These are phyloP conservation scores for Aplocera efformata DNA, from an alignment of 2,888 invertebrate species.

Conservation along the genomic window DNA sequence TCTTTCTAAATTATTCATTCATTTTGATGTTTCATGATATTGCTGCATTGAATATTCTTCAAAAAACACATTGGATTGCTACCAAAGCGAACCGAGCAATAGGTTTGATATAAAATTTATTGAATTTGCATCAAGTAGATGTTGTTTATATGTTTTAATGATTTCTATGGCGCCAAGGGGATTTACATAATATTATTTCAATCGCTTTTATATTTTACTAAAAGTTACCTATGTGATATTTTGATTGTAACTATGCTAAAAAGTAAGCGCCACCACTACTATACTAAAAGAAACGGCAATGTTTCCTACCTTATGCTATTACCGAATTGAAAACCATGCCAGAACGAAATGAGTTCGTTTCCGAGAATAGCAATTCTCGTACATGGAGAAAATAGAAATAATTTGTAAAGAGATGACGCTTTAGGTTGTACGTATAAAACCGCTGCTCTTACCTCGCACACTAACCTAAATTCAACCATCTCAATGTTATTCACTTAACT, in stretches of 20 bases:
- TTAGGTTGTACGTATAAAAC: not conserved
- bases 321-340: too few relatives aligned
- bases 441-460: not conserved
- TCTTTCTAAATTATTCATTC: constrained; percentile 47
- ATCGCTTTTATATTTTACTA: constrained; percentile 26
- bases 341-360: too few relatives aligned
- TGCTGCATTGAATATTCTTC: constrained; percentile 64
- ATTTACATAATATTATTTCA: constrained; percentile 27
- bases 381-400: too few relatives aligned
- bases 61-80: constrained; percentile 57
- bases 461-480: too few relatives aligned
- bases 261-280: constrained; percentile 13
- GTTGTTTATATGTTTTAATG: constrained; percentile 44
- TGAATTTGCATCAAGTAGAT: constrained; percentile 69
- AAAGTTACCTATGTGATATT: constrained; percentile 7
- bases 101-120: constrained; percentile 75
- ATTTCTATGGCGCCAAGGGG: constrained; percentile 35
- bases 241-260: constrained; percentile 21
- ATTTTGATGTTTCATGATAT: constrained; percentile 76
- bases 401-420: not conserved
- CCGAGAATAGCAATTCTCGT: too few relatives aligned
- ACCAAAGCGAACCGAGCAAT: constrained; percentile 73
- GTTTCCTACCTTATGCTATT: not conserved
- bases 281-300: not conserved
- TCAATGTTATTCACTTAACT: too few relatives aligned